Base-by-base conservation (phyloP, 2,113 vertebrate genomes). In the Percopsis transmontana region DNA sequence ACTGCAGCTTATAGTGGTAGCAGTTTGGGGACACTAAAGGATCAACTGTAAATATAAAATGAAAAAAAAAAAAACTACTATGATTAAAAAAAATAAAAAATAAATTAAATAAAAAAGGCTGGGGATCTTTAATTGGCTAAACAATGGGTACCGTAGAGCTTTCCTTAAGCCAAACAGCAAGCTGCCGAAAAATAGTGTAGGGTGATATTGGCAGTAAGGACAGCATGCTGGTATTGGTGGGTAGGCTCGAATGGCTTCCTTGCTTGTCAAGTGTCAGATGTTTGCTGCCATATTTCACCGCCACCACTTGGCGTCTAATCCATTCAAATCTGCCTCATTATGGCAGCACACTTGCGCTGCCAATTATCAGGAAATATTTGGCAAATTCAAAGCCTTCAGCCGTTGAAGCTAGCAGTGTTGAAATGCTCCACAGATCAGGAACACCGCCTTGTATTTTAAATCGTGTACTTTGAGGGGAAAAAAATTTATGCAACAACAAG, bases 301-400 rank as follows among this genome's bases (percentile, higher is more conserved):
- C 42, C 76, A 60, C 75, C 80, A 84, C 87, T 89, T 72, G 84
- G 86, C 61, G 82, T 72, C 62, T 86, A 86, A 91, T 89, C 87
- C 70, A 20, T 78, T 76, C 79, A 86, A 89, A 89, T 90, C 85
- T 62, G 67, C 74, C 79, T 85, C 67, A 85, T 91, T 87, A 86
- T 83, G 71, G 80, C 72, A 11, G 71, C 72, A 67, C 82, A 82
- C 72, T 23, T 84, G 87, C 56, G 79, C 70, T 62, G 55, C 72
- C 65, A 70, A 74, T 68, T 77, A 74, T 63, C 63, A 19, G 62
- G 74, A 74, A 73, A 59, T 23, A 5, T 58, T 58, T 66, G 71
- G 62, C 77, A 40, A 39, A 38, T 74, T 20, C 38, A 1, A 57
- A 57, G 19, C 50, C 13, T 66, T 44, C 53, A 61, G 68, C 65